These are phyloP conservation scores for Lepidurus apus DNA, from an alignment of 1,140 invertebrate species.

Conservation along the genomic window DNA sequence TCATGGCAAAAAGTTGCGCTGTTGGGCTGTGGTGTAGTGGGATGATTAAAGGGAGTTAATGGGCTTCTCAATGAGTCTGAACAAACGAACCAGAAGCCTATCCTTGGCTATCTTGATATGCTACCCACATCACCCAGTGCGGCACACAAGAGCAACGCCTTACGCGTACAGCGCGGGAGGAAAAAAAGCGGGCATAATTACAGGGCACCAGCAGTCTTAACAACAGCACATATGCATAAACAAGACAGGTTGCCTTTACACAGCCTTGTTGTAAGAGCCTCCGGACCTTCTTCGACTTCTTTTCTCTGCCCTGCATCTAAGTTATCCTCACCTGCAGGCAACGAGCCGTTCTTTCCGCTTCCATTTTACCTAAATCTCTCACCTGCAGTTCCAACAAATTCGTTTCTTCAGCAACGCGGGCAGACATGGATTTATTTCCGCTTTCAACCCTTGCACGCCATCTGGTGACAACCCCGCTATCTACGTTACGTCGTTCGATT, in stretches of 20 bases:
- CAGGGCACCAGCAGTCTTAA: constrained; percentile 6
- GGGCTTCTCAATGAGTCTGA: constrained; percentile 17
- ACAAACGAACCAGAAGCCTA: constrained; percentile 15
- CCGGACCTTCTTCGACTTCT: neutral
- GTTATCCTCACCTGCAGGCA: neutral
- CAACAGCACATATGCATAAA: constrained; percentile 10
- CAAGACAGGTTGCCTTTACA: neutral
- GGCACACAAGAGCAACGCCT: constrained; percentile 9
- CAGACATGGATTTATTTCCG: too few species aligned
- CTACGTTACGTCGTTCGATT: too few species aligned
- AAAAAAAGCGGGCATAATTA: constrained; percentile 5
- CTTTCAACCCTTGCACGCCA: too few species aligned
- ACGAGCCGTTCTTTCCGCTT: neutral
- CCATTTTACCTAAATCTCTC: neutral
- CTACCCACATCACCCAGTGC: constrained; percentile 17
- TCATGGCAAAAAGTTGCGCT: neutral
- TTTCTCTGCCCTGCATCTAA: neutral
- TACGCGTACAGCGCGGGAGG: neutral
- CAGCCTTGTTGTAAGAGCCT: neutral
- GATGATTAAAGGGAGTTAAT: neutral
- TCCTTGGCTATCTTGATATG: constrained; percentile 4
- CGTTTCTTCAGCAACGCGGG: too few species aligned
- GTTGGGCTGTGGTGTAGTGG: neutral
- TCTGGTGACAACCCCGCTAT: too few species aligned
- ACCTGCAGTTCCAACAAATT: neutral